These are phyloP conservation scores for Drosophila lini DNA, from an alignment of 1,140 invertebrate genomes.

Conservation along the genomic window DNA sequence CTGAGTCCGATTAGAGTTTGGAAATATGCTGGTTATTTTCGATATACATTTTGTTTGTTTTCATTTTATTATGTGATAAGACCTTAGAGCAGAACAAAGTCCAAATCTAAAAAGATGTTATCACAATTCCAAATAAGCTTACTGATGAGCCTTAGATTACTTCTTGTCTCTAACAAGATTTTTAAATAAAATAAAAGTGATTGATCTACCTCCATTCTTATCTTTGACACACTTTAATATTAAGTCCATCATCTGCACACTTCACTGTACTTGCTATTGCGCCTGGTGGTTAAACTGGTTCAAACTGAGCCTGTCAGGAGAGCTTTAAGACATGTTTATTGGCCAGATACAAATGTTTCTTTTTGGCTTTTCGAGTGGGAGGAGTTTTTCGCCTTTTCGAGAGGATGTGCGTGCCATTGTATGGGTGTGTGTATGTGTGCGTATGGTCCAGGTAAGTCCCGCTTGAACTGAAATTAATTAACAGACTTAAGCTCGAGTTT, in stretches of 20 bases:
- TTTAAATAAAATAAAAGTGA: no score
- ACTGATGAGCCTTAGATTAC: no score
- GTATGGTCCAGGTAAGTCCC: slow-evolving; percentile 2
- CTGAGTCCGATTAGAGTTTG: background rate
- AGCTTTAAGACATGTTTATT: slow-evolving; percentile 78
- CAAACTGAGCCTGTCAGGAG: slow-evolving; percentile 40
- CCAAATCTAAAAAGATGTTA: no score
- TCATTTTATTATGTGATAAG: no score
- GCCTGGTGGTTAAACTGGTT: slow-evolving; percentile 58
- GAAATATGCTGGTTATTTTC: background rate
- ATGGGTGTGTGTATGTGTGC: background rate
- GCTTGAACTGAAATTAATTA: slow-evolving; percentile 21
- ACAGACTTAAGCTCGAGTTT: slow-evolving; percentile 3
- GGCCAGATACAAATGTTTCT: slow-evolving; percentile 49
- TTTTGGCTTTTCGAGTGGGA: slow-evolving; percentile 31
- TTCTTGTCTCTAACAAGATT: no score
- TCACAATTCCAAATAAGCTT: no score
- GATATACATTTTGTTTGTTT: no score
- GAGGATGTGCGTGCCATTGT: background rate
- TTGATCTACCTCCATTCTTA: no score
- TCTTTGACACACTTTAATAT: background rate
- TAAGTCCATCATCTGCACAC: background rate
- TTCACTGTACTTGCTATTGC: background rate
- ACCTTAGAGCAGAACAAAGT: no score
- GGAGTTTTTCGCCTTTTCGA: slow-evolving; percentile 8